A percentile compares a stretch with the other conserved stretches of the same genome.
phyloP scores from a whole-genome alignment of 2,797 vertebrate species.

The Artibeus lituratus region DNA sequence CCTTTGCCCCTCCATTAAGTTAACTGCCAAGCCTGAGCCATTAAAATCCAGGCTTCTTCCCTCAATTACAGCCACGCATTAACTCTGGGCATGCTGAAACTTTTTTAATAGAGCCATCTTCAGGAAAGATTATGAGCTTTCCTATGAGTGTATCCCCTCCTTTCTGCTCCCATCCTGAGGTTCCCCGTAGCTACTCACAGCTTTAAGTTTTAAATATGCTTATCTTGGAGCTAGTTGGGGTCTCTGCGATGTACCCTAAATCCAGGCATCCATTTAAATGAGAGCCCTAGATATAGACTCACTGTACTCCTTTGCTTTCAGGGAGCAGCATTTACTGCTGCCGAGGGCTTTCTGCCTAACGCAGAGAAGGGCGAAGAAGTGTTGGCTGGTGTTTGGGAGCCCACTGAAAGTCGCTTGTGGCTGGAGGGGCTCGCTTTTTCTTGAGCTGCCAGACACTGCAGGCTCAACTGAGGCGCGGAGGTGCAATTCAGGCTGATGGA shows the following conservation, averaged over 20 bases:
- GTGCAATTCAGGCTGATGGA: slow-evolving; percentile 74
- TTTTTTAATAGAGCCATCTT: slow-evolving; percentile 23
- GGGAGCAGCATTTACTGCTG: slow-evolving; percentile 49
- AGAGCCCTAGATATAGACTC: slow-evolving; percentile 34
- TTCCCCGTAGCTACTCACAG: not conserved
- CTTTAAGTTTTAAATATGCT: slow-evolving; percentile 31
- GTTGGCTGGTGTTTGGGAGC: slow-evolving; percentile 50
- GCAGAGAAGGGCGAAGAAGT: slow-evolving; percentile 22
- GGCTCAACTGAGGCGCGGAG: slow-evolving; percentile 70
- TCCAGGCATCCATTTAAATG: slow-evolving; percentile 16
- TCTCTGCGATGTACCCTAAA: slow-evolving; percentile 1
- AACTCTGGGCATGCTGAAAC: not conserved
- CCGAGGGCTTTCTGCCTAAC: slow-evolving; percentile 52
- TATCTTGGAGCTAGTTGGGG: not conserved
- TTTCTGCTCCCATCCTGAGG: not conserved
- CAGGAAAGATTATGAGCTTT: not conserved
- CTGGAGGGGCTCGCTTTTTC: slow-evolving; percentile 55
- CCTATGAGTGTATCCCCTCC: not conserved
- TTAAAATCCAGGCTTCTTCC: slow-evolving; percentile 6
- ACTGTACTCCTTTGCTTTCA: slow-evolving; percentile 16
- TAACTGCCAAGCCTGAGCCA: not conserved
- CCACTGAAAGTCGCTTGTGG: slow-evolving; percentile 52
- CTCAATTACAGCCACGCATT: not conserved
- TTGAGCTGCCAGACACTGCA: slow-evolving; percentile 74
- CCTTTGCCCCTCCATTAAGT: slow-evolving; percentile 60